A percentile compares a stretch with the other conserved stretches of the same genome.
Conservation (phyloP, 2,113 vertebrate species). For the Tragelaphus buxtoni region DNA sequence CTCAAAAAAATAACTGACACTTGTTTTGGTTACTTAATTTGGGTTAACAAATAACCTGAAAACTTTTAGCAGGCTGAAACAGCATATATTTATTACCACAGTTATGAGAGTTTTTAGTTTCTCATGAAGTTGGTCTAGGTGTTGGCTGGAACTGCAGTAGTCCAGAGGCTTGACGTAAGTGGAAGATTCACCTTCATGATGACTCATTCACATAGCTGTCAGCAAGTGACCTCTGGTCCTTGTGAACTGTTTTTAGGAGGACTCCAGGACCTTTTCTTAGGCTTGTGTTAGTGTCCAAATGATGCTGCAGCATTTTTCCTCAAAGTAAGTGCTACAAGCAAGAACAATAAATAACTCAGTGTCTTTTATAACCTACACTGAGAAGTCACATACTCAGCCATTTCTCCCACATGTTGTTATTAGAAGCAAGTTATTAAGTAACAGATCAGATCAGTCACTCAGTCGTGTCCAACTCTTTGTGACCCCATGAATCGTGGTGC, state of each 20-base stretch:
- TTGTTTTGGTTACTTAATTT: not conserved
- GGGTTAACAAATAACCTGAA: not conserved
- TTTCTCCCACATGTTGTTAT: not conserved
- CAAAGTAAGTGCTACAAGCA: not conserved
- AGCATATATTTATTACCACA: not conserved
- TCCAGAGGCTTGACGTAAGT: not conserved
- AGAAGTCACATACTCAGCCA: not conserved
- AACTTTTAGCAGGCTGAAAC: not conserved
- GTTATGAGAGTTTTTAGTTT: not conserved
- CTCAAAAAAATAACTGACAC: not conserved
- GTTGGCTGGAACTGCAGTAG: not conserved
- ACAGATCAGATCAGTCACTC: too few species aligned
- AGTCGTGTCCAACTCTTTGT: too few species aligned
- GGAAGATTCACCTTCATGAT: not conserved
- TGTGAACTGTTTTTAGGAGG: not conserved
- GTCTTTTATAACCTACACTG: not conserved
- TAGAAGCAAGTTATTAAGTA: not conserved
- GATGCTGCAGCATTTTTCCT: not conserved
- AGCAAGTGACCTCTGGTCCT: not conserved
- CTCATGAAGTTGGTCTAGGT: not conserved
- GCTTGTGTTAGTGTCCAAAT: not conserved
- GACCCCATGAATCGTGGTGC: too few species aligned
- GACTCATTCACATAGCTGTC: not conserved
- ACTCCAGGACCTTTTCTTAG: not conserved
- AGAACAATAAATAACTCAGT: not conserved